Evolutionary conservation across 2,113 vertebrate genomes (phyloP), one percentile per base, ranked within the genome.

Genomic region (Petaurus breviceps): DNA sequence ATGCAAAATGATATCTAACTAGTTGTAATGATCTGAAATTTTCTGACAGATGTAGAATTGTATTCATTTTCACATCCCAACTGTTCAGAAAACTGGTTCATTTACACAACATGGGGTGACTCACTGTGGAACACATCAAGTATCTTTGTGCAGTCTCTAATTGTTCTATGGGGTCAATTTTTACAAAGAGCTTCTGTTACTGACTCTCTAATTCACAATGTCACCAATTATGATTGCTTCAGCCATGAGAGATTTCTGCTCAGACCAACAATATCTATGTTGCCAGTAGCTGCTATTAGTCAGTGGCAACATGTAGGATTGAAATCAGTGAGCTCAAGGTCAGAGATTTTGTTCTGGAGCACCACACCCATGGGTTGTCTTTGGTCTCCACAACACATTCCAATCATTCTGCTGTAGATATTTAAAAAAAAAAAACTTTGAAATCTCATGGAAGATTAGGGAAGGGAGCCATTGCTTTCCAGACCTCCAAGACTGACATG

Each of bases 401-500:
- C 51, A 92, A 47, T 50, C 50, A 91, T 54, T 92, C 25, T 92
- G 90, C 92, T 93, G 93, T 0, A 31, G 53, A 95, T 92, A 9
- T 52, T 52, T 16, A 52, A 52, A 52, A 52, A 52, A 52, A 52
- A 52, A 52, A 19, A 52, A 52, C 52, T 22, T 95, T 91, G 68
- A 92, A 68, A 96, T 95, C 94, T 93, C 52, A 51, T 92, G 53
- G 4, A 46, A 94, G 89, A 89, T 89, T 90, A 94, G 47, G 47
- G 93, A 90, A 96, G 91, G 24, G 37, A 95, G 51, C 8, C 50
- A 92, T 91, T 91, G 49, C 61, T 96, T 10, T 93, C 92, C 94
- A 93, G 93, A 77, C 51, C 93, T 94, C 68, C 61, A 94, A 96
- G 92, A 94, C n/a, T 96, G 93, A 97, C 23, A 96, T 95, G 91